Percentiles rank a stretch among this genome's conserved stretches.
Evolutionary conservation across 2,797 vertebrate genomes (phyloP).

Genomic region (Trachurus trachurus): DNA sequence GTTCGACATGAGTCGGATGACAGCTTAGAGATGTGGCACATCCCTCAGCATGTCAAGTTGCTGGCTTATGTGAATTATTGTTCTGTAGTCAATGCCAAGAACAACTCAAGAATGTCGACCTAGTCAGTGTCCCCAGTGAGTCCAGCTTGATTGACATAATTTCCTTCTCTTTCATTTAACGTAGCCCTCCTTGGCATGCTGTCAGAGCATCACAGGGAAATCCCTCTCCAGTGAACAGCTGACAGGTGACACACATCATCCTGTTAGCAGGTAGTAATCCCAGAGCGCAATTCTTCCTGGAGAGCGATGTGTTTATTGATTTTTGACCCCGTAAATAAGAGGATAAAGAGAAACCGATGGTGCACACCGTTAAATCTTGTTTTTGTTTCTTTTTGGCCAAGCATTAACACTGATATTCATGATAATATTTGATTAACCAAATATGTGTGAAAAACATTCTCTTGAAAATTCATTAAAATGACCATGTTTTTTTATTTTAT

Average conservation of each 20-base stretch:
- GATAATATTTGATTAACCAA: neutral
- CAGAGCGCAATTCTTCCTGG: constrained; percentile 30
- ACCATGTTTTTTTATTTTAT: neutral
- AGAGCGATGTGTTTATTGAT: constrained; percentile 44
- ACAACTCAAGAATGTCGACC: constrained; percentile 64
- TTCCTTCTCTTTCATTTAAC: constrained; percentile 62
- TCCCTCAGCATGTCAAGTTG: constrained; percentile 79
- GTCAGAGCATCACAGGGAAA: constrained; percentile 64
- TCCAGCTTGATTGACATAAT: constrained; percentile 77
- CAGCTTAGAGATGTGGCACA: constrained; percentile 81
- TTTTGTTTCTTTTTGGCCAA: neutral
- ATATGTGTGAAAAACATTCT: neutral
- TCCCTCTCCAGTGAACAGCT: constrained; percentile 55
- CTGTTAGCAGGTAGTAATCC: constrained; percentile 62
- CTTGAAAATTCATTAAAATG: constrained; percentile 1
- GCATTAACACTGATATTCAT: neutral
- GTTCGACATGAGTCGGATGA: constrained; percentile 80
- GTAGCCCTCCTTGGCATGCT: constrained; percentile 54
- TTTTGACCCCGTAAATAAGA: constrained; percentile 40
- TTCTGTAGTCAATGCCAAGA: constrained; percentile 69
- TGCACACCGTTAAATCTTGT: neutral
- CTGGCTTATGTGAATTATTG: constrained; percentile 75
- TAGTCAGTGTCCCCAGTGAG: constrained; percentile 59
- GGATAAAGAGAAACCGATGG: constrained; percentile 13
- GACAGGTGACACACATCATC: constrained; percentile 74